Evolutionary conservation across 2,113 vertebrate genomes (phyloP).

Genomic region (Gambusia holbrooki): DNA sequence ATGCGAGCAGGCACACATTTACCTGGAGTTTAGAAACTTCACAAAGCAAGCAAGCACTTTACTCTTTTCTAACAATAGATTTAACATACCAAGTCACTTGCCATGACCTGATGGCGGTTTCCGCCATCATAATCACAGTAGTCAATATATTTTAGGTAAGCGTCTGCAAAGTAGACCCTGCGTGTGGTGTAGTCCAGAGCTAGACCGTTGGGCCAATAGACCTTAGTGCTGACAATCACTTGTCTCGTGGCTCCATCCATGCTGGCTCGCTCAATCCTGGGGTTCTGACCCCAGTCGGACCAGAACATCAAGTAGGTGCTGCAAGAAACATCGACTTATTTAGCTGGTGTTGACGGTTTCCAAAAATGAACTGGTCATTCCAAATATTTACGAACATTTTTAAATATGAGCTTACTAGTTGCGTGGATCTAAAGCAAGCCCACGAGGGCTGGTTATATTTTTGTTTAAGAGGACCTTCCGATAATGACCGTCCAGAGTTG

Average conservation of each 20-base stretch:
- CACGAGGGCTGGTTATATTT: conserved; percentile 78
- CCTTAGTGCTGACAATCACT: conserved; percentile 74
- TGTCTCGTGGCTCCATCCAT: conserved; percentile 75
- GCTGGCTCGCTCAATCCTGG: conserved; percentile 73
- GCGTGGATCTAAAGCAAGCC: conserved; percentile 77
- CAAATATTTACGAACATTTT: neutral
- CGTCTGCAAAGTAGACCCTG: conserved; percentile 79
- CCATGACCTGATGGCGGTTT: conserved; percentile 78
- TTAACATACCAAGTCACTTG: conserved; percentile 76
- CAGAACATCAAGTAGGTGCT: conserved; percentile 80
- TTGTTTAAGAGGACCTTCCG: conserved; percentile 73
- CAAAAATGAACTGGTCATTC: neutral
- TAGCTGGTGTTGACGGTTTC: neutral
- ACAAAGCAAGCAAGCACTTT: neutral
- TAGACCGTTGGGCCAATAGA: conserved; percentile 81
- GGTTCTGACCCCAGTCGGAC: conserved; percentile 82
- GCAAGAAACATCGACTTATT: neutral
- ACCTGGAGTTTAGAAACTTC: neutral
- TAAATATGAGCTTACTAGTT: conserved; percentile 61
- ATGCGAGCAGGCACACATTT: neutral
- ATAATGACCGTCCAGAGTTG: conserved; percentile 77
- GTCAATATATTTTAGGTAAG: conserved; percentile 81
- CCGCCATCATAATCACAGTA: conserved; percentile 78
- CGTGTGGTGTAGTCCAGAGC: conserved; percentile 78
- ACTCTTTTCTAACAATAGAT: neutral